phyloP scores from a whole-genome alignment of 2,888 invertebrate genomes.

The Metallyticus violacea region DNA sequence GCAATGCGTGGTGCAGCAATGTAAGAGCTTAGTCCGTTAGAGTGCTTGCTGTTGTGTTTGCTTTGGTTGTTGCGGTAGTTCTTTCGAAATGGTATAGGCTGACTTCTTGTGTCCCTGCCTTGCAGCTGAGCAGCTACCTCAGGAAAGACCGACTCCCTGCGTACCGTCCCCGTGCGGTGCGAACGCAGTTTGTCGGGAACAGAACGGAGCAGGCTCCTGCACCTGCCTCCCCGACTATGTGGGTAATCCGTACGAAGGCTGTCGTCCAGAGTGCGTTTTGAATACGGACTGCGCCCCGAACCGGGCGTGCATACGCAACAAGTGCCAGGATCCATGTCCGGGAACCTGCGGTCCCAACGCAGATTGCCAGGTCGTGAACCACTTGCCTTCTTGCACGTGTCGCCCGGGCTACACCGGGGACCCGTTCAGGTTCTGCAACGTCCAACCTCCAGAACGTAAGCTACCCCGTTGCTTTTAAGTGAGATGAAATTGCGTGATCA shows the following conservation, averaged over 20 bases:
- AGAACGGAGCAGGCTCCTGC: constrained; percentile 54
- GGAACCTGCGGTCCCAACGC: constrained; percentile 53
- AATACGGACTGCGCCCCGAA: constrained; percentile 58
- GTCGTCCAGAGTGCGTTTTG: constrained; percentile 55
- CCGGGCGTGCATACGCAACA: constrained; percentile 54
- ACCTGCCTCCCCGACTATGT: constrained; percentile 51
- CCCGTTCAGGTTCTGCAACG: constrained; percentile 51
- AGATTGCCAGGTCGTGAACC: constrained; percentile 44
- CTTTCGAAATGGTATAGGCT: constrained; percentile 41
- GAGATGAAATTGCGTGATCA: background rate
- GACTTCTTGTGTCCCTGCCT: constrained; percentile 53
- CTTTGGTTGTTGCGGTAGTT: constrained; percentile 38
- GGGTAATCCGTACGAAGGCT: constrained; percentile 59
- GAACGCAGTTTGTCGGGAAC: constrained; percentile 52
- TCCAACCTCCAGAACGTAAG: constrained; percentile 29
- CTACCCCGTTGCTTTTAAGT: background rate
- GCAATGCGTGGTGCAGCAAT: constrained; percentile 35
- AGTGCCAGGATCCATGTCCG: constrained; percentile 58
- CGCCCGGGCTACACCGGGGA: constrained; percentile 53
- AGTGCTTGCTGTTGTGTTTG: background rate
- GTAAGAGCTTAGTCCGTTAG: background rate
- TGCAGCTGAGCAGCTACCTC: constrained; percentile 35
- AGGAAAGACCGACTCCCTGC: constrained; percentile 57
- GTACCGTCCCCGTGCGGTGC: constrained; percentile 51
- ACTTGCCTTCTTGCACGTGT: constrained; percentile 56